These are phyloP conservation scores for Gymnoscopelus microlampas DNA, from an alignment of 2,797 vertebrate genomes.

Conservation along the genomic window DNA sequence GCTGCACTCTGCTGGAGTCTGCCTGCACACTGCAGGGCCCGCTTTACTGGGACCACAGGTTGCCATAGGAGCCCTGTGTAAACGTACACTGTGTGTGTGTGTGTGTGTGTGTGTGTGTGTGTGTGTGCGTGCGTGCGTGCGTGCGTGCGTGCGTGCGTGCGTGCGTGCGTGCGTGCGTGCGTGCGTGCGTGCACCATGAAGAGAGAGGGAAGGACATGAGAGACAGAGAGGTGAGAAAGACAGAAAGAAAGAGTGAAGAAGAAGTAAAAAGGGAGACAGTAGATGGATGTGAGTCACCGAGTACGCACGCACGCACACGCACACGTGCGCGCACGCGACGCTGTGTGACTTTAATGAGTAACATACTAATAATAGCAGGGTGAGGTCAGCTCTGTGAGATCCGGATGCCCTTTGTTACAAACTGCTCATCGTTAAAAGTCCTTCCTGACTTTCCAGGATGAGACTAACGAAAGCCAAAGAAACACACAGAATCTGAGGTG, in stretches of 20 bases:
- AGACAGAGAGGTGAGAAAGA: conserved; percentile 41
- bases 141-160: background rate
- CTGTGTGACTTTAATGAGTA: conserved; percentile 38
- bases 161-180: conserved; percentile 17
- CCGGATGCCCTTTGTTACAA: conserved; percentile 29
- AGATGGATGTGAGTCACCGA: conserved; percentile 47
- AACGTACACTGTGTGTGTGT: conserved; percentile 16
- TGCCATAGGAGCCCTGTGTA: conserved; percentile 75
- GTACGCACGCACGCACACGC: background rate
- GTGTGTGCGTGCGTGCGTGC: conserved; percentile 35
- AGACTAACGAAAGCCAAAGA: too few relatives aligned
- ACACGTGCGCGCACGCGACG: too few relatives aligned
- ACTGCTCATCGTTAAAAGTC: conserved; percentile 29
- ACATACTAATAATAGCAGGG: conserved; percentile 48
- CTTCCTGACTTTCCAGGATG: conserved; percentile 23
- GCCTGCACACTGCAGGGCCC: conserved; percentile 65
- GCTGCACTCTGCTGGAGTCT: conserved; percentile 73
- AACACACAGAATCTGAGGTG: too few relatives aligned
- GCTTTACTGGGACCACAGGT: conserved; percentile 73
- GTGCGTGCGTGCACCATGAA: conserved; percentile 45
- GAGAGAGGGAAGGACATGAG: conserved; percentile 47
- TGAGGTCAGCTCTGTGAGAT: conserved; percentile 37
- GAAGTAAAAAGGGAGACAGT: background rate
- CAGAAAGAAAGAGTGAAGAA: conserved; percentile 22
- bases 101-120: conserved; percentile 23